Evolutionary conservation across 2,113 vertebrate genomes (phyloP).

Genomic region (Sterrhoptilus dennistouni): DNA sequence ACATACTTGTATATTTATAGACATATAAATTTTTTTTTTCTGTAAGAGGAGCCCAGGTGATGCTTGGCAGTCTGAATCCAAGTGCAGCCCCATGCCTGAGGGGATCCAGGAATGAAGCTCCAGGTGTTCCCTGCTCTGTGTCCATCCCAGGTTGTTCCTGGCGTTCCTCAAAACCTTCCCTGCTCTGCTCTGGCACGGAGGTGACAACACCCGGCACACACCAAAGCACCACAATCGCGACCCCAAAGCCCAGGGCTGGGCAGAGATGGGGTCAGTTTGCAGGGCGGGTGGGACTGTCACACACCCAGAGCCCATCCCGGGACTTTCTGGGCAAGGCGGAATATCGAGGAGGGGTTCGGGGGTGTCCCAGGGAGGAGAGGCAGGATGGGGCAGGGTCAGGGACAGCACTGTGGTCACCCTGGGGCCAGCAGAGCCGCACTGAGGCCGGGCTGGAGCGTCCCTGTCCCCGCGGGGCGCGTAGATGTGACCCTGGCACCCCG

Average conservation of each 20-base stretch:
- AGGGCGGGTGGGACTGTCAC: background rate
- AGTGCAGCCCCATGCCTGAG: background rate
- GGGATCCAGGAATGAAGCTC: background rate
- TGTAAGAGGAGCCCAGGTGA: background rate
- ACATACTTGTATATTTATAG: background rate
- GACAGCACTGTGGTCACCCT: background rate
- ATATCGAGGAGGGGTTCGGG: background rate
- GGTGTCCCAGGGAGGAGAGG: too few relatives aligned
- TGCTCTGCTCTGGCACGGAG: background rate
- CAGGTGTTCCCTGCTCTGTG: background rate
- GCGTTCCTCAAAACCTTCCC: background rate
- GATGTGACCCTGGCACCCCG: background rate
- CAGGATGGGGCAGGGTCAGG: background rate
- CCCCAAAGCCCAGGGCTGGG: rapidly evolving
- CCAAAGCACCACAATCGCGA: background rate
- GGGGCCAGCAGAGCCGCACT: background rate
- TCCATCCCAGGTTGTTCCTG: background rate
- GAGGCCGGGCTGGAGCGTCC: background rate
- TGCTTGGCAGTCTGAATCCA: too few relatives aligned
- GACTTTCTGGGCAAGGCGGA: background rate
- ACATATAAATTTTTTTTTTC: too few relatives aligned
- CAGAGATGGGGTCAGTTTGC: background rate
- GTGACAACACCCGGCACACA: rapidly evolving
- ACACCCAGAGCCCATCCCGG: background rate
- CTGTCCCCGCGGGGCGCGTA: rapidly evolving